phyloP scores from a whole-genome alignment of 37 sponge, comb jelly and placozoan species.

The Oopsacas minuta region DNA sequence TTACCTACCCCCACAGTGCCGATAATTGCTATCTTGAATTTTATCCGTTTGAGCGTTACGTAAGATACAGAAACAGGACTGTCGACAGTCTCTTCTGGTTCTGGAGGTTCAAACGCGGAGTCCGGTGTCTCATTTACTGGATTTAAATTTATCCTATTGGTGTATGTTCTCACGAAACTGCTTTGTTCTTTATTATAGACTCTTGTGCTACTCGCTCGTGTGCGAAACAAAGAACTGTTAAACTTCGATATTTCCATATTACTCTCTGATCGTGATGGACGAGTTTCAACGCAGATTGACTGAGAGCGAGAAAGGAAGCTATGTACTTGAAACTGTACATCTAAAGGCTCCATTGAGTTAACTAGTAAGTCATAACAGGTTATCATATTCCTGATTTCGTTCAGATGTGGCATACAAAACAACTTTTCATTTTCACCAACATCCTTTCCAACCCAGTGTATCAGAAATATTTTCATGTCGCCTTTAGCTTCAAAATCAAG shows the following conservation, averaged over 20 bases:
- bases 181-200: background rate
- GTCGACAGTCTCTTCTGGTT: background rate
- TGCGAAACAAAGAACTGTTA: background rate
- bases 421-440: slow-evolving; percentile 9
- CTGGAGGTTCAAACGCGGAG: background rate
- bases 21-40: background rate
- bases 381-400: background rate
- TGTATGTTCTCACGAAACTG: background rate
- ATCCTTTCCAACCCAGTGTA: background rate
- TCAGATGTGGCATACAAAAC: background rate
- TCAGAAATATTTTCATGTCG: background rate
- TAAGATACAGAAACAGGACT: background rate
- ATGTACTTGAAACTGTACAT: background rate
- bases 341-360: background rate
- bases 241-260: background rate
- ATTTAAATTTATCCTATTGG: background rate
- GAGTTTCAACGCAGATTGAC: background rate
- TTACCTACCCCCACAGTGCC: background rate
- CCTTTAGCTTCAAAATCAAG: background rate
- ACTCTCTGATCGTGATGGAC: background rate
- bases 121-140: background rate
- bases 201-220: background rate
- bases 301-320: background rate
- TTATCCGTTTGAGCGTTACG: background rate
- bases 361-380: background rate